These are phyloP conservation scores for Chouioia cunea DNA, from an alignment of 2,888 invertebrate genomes.

Conservation along the genomic window DNA sequence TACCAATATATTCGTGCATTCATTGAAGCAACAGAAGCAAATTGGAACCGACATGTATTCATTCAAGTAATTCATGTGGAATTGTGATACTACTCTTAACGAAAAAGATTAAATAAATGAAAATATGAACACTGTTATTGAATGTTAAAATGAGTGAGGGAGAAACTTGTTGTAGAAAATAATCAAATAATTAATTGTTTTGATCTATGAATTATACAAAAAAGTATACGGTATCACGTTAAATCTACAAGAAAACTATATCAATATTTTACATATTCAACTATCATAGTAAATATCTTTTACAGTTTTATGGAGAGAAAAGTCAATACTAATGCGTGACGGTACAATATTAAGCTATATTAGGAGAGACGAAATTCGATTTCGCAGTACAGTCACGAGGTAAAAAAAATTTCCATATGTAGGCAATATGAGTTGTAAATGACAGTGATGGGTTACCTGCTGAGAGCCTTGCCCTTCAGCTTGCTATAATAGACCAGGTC, in stretches of 20 bases:
- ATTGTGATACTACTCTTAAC: no score
- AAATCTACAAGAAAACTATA: background rate
- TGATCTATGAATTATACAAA: constrained; percentile 2
- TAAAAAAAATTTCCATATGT: constrained; percentile 19
- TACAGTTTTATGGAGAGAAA: constrained; percentile 7
- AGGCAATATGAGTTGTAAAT: constrained; percentile 53
- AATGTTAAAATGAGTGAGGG: no score
- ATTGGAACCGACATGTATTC: no score
- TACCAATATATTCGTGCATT: no score
- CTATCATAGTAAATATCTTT: constrained; percentile 7
- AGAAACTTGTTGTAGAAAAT: background rate
- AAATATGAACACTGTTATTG: no score
- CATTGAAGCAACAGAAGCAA: no score
- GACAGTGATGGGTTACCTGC: constrained; percentile 78
- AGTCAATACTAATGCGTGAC: constrained; percentile 1
- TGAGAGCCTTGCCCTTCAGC: constrained; percentile 84
- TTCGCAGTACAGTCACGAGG: constrained; percentile 22
- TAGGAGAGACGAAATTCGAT: constrained; percentile 22
- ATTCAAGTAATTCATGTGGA: no score
- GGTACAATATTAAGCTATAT: constrained; percentile 9
- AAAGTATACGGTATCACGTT: background rate
- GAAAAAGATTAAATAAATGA: no score
- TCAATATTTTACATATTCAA: background rate
- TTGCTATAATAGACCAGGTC: constrained; percentile 76
- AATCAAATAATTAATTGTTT: constrained; percentile 14